Conservation (phyloP, 2,113 vertebrate species). For the Hipposideros armiger region DNA sequence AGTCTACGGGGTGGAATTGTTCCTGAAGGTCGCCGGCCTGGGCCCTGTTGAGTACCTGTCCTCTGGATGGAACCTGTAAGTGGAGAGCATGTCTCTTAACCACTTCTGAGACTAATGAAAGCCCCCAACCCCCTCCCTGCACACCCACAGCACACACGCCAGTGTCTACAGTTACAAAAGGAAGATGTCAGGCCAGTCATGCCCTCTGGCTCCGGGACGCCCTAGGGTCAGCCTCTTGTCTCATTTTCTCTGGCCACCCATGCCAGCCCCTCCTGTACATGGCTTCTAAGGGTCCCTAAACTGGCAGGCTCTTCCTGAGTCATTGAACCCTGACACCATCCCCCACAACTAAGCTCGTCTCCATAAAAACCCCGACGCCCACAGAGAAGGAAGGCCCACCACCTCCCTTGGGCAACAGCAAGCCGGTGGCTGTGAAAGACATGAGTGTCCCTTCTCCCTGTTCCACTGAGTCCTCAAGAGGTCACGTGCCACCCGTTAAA, state of each 20-base stretch:
- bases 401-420: too few species aligned
- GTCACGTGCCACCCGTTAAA: rapidly evolving
- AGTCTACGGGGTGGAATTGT: constrained; percentile 96
- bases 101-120: rapidly evolving
- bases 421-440: neutral
- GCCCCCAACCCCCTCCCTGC: rapidly evolving
- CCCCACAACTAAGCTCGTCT: too few species aligned
- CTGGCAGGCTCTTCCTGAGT: neutral
- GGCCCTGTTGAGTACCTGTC: constrained; percentile 96
- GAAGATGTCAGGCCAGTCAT: neutral
- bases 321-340: neutral
- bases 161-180: neutral
- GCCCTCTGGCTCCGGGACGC: neutral
- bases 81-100: constrained; percentile 21
- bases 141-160: rapidly evolving
- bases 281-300: neutral
- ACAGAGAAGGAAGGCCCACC: neutral
- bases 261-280: rapidly evolving
- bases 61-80: constrained; percentile 99
- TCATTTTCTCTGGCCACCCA: neutral
- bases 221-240: neutral
- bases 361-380: neutral
- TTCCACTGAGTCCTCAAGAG: rapidly evolving
- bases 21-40: constrained; percentile 95
- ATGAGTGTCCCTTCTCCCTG: rapidly evolving